phyloP scores from a whole-genome alignment of 1,140 invertebrate genomes.

The Drosophila saltans region DNA sequence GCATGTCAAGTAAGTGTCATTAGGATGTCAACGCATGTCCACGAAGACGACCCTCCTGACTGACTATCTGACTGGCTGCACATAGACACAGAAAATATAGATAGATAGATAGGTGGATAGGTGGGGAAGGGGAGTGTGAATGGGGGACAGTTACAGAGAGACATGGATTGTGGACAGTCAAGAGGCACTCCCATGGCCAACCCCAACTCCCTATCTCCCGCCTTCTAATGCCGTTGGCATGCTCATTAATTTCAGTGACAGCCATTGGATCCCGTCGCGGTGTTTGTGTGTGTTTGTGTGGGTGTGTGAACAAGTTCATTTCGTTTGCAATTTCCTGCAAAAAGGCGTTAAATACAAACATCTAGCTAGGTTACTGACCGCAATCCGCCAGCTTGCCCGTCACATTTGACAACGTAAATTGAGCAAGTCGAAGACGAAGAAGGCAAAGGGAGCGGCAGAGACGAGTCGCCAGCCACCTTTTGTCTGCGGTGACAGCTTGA shows the following conservation, averaged over 20 bases:
- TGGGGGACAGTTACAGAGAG: background rate
- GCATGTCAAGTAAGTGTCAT: conserved; percentile 70
- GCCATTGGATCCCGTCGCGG: conserved; percentile 9
- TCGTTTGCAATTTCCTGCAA: conserved; percentile 62
- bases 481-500: conserved; percentile 64
- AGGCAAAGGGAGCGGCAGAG: background rate
- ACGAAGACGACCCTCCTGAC: conserved; percentile 35
- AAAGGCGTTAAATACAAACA: conserved; percentile 41
- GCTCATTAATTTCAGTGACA: conserved; percentile 71
- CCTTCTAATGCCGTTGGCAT: conserved; percentile 18
- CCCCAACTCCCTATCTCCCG: background rate
- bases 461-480: conserved; percentile 30
- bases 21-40: conserved; percentile 70
- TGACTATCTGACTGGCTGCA: conserved; percentile 19
- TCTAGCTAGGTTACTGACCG: conserved; percentile 50
- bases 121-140: background rate
- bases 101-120: too few species aligned
- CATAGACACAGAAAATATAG: conserved; percentile 11
- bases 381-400: conserved; percentile 31
- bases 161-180: conserved; percentile 29
- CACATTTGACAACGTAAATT: conserved; percentile 68
- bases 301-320: conserved; percentile 66
- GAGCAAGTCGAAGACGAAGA: conserved; percentile 30
- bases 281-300: conserved; percentile 27
- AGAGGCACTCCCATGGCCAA: conserved; percentile 1